These are phyloP conservation scores for Nomada goodeniana DNA, from an alignment of 2,888 invertebrate genomes.

Conservation along the genomic window DNA sequence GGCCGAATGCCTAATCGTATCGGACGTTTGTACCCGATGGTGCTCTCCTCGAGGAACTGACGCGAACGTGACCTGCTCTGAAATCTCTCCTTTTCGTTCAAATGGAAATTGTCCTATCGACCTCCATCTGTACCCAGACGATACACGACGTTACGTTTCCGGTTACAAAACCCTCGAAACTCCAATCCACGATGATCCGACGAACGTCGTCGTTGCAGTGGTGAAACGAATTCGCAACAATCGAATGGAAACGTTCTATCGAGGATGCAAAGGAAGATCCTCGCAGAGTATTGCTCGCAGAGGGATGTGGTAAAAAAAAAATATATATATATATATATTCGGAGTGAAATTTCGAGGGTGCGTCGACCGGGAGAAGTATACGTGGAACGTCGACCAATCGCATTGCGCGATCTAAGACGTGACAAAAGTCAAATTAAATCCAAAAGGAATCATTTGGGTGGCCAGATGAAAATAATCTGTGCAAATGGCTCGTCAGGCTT, in stretches of 20 bases:
- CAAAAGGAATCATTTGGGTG: slow-evolving; percentile 51
- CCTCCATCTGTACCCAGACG: slow-evolving; percentile 43
- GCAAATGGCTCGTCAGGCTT: slow-evolving; percentile 62
- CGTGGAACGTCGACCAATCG: slow-evolving; percentile 43
- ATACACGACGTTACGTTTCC: slow-evolving; percentile 25
- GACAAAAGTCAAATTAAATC: slow-evolving; percentile 39
- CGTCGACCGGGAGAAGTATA: slow-evolving; percentile 10
- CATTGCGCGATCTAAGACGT: slow-evolving; percentile 34
- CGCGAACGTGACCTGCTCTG: slow-evolving; percentile 74
- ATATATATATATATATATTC: no score
- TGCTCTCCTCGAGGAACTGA: slow-evolving; percentile 26
- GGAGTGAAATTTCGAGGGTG: slow-evolving; percentile 38
- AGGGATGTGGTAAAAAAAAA: background rate
- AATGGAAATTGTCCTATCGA: slow-evolving; percentile 57
- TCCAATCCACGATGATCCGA: slow-evolving; percentile 36
- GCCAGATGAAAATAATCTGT: slow-evolving; percentile 58
- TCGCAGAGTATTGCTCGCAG: background rate
- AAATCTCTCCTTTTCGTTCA: slow-evolving; percentile 75
- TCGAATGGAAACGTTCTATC: background rate
- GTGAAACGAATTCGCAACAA: slow-evolving; percentile 1
- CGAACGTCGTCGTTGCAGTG: background rate
- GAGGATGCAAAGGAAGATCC: background rate
- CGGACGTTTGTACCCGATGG: background rate
- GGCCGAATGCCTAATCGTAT: slow-evolving; percentile 51
- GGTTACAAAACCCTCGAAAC: slow-evolving; percentile 49